Evolutionary conservation across 2,113 vertebrate genomes (phyloP).

Genomic region (Silurus asotus): DNA sequence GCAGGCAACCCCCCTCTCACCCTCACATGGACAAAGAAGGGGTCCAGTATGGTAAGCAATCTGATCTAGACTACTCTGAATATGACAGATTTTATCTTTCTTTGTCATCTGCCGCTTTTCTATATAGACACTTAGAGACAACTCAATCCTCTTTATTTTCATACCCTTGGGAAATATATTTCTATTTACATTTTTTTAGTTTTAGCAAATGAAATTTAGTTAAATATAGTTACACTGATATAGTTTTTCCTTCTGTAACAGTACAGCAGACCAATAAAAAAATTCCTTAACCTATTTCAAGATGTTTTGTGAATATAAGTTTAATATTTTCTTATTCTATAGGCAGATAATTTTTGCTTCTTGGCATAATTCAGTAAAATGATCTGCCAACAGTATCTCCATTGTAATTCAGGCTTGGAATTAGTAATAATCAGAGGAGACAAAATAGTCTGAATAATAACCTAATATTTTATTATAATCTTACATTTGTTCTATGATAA

Average conservation of each 20-base stretch:
- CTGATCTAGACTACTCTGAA: neutral
- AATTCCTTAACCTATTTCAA: neutral
- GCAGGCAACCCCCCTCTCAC: constrained; percentile 91
- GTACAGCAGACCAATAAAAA: neutral
- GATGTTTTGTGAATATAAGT: neutral
- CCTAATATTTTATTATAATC: neutral
- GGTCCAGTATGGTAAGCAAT: constrained; percentile 87
- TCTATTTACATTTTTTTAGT: neutral
- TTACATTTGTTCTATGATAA: neutral
- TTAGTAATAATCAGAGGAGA: neutral
- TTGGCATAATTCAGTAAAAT: neutral
- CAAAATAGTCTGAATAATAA: neutral
- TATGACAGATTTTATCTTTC: neutral
- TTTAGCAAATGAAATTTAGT: neutral
- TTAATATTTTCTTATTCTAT: neutral
- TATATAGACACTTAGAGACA: neutral
- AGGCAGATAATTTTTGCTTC: neutral
- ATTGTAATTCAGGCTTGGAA: neutral
- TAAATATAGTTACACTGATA: neutral
- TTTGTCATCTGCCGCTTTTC: constrained; percentile 9
- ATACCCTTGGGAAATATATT: neutral
- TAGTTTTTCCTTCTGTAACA: neutral
- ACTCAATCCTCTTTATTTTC: neutral
- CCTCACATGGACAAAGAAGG: constrained; percentile 98
- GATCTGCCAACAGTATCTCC: neutral